Evolutionary conservation across 2,888 invertebrate species (phyloP).

Genomic region (Brachylomia viminalis): DNA sequence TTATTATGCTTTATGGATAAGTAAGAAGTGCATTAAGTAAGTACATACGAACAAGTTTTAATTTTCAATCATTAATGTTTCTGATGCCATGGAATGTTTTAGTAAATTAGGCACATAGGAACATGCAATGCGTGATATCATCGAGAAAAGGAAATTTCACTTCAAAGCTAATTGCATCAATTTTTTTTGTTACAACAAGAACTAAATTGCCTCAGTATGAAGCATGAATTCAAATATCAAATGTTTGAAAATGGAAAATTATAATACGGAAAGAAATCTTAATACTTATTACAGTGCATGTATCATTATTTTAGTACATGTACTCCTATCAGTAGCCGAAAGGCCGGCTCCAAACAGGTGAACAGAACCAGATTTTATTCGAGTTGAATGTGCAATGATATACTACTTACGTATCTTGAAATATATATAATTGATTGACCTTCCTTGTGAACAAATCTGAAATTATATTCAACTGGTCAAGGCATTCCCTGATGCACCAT

Average conservation of each 20-base stretch:
- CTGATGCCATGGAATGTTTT: neutral
- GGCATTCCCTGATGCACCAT: slow-evolving; percentile 21
- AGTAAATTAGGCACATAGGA: neutral
- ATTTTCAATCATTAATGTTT: neutral
- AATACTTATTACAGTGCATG: neutral
- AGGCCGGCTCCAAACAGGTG: slow-evolving; percentile 4
- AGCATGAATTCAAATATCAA: neutral
- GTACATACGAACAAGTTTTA: neutral
- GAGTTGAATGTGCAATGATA: slow-evolving; percentile 61
- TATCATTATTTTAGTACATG: slow-evolving; percentile 2
- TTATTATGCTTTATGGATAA: neutral
- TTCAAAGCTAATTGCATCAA: neutral
- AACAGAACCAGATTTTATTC: slow-evolving; percentile 56
- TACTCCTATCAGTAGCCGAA: neutral
- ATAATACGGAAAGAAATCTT: neutral
- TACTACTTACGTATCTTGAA: no score
- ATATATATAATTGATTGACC: slow-evolving; percentile 30
- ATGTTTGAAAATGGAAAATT: no score
- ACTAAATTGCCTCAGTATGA: neutral
- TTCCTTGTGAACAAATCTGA: slow-evolving; percentile 45
- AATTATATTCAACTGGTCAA: slow-evolving; percentile 38
- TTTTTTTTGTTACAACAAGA: no score
- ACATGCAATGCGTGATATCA: neutral
- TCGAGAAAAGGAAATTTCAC: neutral
- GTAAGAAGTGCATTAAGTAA: neutral